These are phyloP conservation scores for Philopedon plagiatum DNA, from an alignment of 2,888 invertebrate genomes.

Conservation along the genomic window DNA sequence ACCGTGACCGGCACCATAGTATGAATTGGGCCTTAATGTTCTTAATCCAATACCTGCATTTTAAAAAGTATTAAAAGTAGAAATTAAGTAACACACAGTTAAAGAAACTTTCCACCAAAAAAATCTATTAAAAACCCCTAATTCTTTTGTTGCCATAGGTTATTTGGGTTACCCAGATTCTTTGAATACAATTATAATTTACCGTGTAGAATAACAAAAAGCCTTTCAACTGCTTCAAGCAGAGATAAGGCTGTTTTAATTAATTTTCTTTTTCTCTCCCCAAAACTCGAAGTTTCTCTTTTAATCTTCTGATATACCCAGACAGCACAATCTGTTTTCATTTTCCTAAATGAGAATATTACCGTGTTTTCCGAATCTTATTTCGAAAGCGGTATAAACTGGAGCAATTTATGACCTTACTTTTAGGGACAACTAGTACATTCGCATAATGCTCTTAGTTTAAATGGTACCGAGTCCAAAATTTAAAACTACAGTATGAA, in stretches of 20 bases:
- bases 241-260: not conserved
- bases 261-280: not conserved
- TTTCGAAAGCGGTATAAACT: conserved; percentile 1
- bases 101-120: too few species aligned
- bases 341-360: conserved; percentile 4
- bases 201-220: not conserved
- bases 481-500: too few species aligned
- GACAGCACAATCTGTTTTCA: conserved; percentile 8
- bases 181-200: not conserved
- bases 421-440: too few species aligned
- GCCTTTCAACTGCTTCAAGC: not conserved
- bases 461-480: too few species aligned
- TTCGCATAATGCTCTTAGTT: too few species aligned
- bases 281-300: not conserved
- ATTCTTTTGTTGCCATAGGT: not conserved
- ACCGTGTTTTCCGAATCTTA: not conserved
- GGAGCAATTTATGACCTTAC: not conserved
- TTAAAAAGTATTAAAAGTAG: too few species aligned
- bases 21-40: too few species aligned
- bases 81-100: too few species aligned
- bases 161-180: not conserved
- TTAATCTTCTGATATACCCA: not conserved
- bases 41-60: too few species aligned
- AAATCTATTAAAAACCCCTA: too few species aligned
- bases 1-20: too few species aligned